Conservation (phyloP, 2,888 invertebrate species). For the Trichopria drosophilae region DNA sequence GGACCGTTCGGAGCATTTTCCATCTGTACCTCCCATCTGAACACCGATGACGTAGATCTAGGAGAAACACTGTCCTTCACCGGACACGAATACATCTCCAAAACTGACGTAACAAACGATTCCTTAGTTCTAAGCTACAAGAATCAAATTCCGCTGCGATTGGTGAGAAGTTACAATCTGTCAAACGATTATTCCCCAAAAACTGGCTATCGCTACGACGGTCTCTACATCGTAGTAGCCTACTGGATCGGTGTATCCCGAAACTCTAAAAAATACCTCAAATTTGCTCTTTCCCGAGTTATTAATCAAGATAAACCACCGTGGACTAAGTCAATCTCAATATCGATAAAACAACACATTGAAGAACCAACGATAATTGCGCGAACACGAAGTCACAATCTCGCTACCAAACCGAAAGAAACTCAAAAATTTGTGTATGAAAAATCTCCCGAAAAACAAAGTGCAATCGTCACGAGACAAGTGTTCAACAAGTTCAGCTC, state of each 20-base stretch:
- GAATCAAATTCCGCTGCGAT: constrained; percentile 49
- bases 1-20: constrained; percentile 51
- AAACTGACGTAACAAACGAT: constrained; percentile 31
- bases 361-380: neutral
- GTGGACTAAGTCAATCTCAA: constrained; percentile 34
- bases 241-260: constrained; percentile 48
- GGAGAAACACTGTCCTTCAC: constrained; percentile 51
- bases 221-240: constrained; percentile 47
- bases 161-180: constrained; percentile 50
- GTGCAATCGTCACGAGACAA: constrained; percentile 42
- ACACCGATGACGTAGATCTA: constrained; percentile 47
- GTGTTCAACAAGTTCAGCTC: constrained; percentile 39
- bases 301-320: constrained; percentile 42
- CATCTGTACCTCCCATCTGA: constrained; percentile 46
- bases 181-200: constrained; percentile 50
- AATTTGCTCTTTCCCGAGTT: constrained; percentile 48
- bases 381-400: constrained; percentile 25
- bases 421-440: constrained; percentile 23
- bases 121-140: constrained; percentile 47
- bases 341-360: constrained; percentile 8
- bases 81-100: constrained; percentile 36
- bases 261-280: constrained; percentile 41
- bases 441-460: constrained; percentile 25
- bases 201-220: constrained; percentile 54
- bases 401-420: constrained; percentile 14